Base-by-base conservation (phyloP, 1,140 invertebrate genomes). In the Aphelinus certus region DNA sequence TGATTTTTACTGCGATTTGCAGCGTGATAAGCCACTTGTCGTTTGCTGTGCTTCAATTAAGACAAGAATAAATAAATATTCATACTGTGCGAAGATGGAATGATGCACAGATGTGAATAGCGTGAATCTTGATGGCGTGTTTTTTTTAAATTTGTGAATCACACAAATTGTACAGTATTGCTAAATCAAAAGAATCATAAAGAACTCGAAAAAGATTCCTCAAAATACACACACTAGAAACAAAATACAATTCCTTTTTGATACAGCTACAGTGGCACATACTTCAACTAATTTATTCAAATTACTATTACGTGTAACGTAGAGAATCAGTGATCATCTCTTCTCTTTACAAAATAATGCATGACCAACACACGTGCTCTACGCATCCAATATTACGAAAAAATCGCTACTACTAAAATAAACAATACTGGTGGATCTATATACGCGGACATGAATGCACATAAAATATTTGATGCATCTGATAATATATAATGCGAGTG, bases 11-110 rank as follows among this genome's bases (percentile, higher is more conserved):
- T 70, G 51, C 49, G n/a, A 10, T 7, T 61, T 3, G 58, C 62
- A 60, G 56, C 55, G 73, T 75, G 66, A 26, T 6, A 70, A 75
- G 67, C 58, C 61, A 43, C 43, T 55, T 69, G 58, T 7, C 66
- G n/a, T 53, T 58, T 70, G 53, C 72, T 55, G 73, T 75, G 60
- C 61, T 67, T 9, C 67, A 45, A 53, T 66, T 10, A 45, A 48
- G 64, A 26, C 63, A 60, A 46, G n/a, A 67, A 55, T 6, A 55
- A 51, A 71, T 0, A 55, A 9, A 26, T 48, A 64, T 58, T 3
- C 60, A 73, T 64, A 7, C 43, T 62, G 61, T 69, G 66, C 66
- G 7, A 26, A 49, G 46, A 45, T 67, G 56, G 3, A 7, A 63
- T 49, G 43, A 46, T 60, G 42, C 55, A 51, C 55, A 53, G 3